Conservation (phyloP, 2,888 invertebrate genomes). For the Agrochola lychnidis region DNA sequence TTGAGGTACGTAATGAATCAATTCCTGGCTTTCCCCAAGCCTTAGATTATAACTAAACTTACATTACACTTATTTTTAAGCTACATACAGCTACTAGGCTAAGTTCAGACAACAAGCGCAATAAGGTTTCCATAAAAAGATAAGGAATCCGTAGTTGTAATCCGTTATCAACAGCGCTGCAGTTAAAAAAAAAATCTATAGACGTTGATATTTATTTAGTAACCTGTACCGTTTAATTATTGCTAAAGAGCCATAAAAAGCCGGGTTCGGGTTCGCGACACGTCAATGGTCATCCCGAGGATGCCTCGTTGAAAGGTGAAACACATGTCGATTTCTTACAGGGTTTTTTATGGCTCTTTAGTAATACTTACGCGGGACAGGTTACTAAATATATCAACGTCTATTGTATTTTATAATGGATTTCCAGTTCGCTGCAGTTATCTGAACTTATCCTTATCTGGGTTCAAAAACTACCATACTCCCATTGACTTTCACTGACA, state of each 20-base stretch:
- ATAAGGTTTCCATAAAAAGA: background rate
- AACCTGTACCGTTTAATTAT: too few species aligned
- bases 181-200: background rate
- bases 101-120: slow-evolving; percentile 6
- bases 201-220: too few species aligned
- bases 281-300: too few species aligned
- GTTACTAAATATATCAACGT: too few species aligned
- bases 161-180: background rate
- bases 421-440: background rate
- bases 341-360: too few species aligned
- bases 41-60: background rate
- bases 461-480: background rate
- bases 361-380: too few species aligned
- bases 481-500: slow-evolving; percentile 4
- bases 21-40: background rate
- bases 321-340: too few species aligned
- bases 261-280: too few species aligned
- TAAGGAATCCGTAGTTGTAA: background rate
- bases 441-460: slow-evolving; percentile 29
- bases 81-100: slow-evolving; percentile 1
- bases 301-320: too few species aligned
- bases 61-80: slow-evolving; percentile 19
- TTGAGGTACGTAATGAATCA: background rate
- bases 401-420: too few species aligned
- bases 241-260: too few species aligned